Evolutionary conservation across 2,113 vertebrate species (phyloP), one percentile per base, ranked within the genome.

Genomic region (Vulpes vulpes): DNA sequence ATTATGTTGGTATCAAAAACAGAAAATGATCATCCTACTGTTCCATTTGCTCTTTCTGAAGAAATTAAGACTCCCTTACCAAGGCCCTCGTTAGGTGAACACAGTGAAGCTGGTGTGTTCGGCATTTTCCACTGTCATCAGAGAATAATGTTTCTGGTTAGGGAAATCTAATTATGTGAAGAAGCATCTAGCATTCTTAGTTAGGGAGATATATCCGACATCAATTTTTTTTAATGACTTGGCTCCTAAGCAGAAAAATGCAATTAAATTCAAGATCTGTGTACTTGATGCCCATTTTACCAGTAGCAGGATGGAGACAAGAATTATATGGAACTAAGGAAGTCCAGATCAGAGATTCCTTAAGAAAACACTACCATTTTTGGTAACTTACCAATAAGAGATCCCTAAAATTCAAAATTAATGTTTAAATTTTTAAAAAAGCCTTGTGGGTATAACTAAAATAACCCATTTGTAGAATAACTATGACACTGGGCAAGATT

Each of bases 341-440:
- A 91, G 14, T 89, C n/a, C 11, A 60, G 20, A 49, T 17, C 25
- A 91, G 22, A 79, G 25, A 80, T 55, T 83, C 65, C 38, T 85
- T 16, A 51, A 76, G 65, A 93, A 89, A 90, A 64, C 27, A 67
- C 35, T 43, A 79, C 0, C 3, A 8, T 92, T 84, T 85, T 89
- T 32, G 74, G 20, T 27, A 95, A 55, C 20, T 92, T 73, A 84
- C 20, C 11, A 84, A 25, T 79, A 91, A 90, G 17, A 67, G 43
- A 76, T 51, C 4, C 25, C 4, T 90, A 92, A 90, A 73, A 35
- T 27, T 74, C 25, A 23, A 92, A 80, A 89, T 11, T 51, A 53
- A 49, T 43, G 35, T 25, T 95, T 92, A 81, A 5, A 80, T 74
- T 84, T 89, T 80, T 69, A 30, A 32, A 89, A 86, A 95, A 60